A percentile compares a stretch with the other conserved stretches of the same genome.
Evolutionary conservation across 2,888 invertebrate species (phyloP).

Genomic region (Caenorhabditis angaria): DNA sequence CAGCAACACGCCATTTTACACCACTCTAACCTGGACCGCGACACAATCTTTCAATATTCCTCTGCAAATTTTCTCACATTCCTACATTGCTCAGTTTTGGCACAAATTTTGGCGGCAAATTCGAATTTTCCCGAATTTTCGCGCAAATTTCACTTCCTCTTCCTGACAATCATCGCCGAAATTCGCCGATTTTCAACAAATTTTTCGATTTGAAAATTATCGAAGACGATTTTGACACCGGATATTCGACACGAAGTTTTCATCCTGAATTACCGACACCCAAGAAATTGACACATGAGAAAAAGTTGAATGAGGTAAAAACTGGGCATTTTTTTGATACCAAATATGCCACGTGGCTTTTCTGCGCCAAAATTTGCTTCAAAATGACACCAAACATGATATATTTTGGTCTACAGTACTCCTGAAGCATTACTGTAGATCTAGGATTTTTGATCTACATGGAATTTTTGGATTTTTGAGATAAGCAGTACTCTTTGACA

Average conservation of each 20-base stretch:
- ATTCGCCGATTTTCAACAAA: slow-evolving; percentile 32
- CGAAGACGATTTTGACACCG: slow-evolving; percentile 3
- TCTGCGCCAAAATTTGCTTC: neutral
- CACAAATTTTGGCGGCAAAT: neutral
- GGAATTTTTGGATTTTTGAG: too few relatives aligned
- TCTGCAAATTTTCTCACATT: slow-evolving; percentile 34
- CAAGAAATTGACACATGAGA: slow-evolving; percentile 40
- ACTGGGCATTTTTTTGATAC: neutral
- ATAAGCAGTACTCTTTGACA: too few relatives aligned
- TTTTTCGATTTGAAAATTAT: slow-evolving; percentile 17
- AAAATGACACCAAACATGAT: too few relatives aligned
- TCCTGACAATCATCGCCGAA: slow-evolving; percentile 37
- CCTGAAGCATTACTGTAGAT: too few relatives aligned
- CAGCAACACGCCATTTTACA: slow-evolving; percentile 39
- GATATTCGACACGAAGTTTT: slow-evolving; percentile 28
- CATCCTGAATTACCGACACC: slow-evolving; percentile 27
- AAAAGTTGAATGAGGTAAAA: slow-evolving; percentile 36
- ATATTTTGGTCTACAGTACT: too few relatives aligned
- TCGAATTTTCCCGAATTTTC: too few relatives aligned
- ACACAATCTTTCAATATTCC: slow-evolving; percentile 32
- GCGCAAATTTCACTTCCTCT: slow-evolving; percentile 33
- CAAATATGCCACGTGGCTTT: neutral
- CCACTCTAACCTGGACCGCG: slow-evolving; percentile 20
- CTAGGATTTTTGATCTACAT: too few relatives aligned
- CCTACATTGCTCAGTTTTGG: slow-evolving; percentile 8